Conservation (phyloP, 2,113 vertebrate genomes). For the Poeciliopsis turrubarensis region DNA sequence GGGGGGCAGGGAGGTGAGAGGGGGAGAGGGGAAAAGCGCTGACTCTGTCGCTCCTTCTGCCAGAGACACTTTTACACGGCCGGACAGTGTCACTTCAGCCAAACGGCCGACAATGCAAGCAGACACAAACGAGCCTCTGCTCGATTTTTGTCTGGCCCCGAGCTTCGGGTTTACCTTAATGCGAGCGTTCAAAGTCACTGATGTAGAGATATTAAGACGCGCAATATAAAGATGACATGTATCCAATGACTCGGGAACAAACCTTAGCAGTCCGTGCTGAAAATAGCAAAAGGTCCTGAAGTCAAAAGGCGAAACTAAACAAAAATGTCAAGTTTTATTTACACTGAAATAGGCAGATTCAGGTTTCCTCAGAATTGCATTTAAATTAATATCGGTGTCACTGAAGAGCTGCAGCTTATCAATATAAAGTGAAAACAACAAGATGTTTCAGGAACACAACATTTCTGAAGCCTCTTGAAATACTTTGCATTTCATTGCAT, state of each 20-base stretch:
- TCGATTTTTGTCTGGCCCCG: slow-evolving; percentile 45
- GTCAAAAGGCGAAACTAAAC: not conserved
- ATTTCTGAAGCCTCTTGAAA: not conserved
- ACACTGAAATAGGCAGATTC: not conserved
- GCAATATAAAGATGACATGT: slow-evolving; percentile 34
- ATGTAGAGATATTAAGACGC: slow-evolving; percentile 17
- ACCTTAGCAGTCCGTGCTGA: slow-evolving; percentile 7
- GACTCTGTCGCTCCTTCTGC: slow-evolving; percentile 93
- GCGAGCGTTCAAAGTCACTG: slow-evolving; percentile 19
- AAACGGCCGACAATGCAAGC: slow-evolving; percentile 35
- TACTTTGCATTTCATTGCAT: not conserved
- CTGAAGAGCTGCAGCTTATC: not conserved
- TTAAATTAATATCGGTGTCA: not conserved
- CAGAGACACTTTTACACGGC: slow-evolving; percentile 97
- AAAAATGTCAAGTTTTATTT: slow-evolving; percentile 7
- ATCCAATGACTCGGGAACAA: slow-evolving; percentile 21
- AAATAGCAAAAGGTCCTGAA: not conserved
- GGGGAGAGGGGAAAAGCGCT: slow-evolving; percentile 84
- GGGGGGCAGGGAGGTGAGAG: slow-evolving; percentile 73
- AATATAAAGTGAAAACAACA: not conserved
- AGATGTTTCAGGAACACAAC: too few species aligned
- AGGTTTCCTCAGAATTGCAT: not conserved
- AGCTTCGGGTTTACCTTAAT: slow-evolving; percentile 42
- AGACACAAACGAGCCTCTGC: slow-evolving; percentile 41
- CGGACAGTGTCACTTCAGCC: slow-evolving; percentile 90